Base-by-base conservation (phyloP, 2,888 invertebrate species). In the Brachyptera putata region DNA sequence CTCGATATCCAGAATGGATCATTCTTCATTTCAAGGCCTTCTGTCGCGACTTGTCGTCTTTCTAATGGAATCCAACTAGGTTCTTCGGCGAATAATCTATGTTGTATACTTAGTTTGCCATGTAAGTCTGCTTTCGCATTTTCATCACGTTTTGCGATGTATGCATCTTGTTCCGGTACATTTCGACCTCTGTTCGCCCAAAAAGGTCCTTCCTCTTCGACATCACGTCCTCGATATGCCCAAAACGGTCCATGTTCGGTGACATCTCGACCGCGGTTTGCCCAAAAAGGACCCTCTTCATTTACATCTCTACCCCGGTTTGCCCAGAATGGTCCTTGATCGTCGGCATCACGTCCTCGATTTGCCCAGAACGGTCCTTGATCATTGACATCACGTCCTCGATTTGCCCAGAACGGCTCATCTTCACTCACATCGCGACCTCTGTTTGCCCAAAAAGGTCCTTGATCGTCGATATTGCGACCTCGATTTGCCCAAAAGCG, bases 21-120 rank as follows among this genome's bases (percentile, higher is more conserved):
- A 0, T 61, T 59, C 2, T 34, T 14, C 4, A 18, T 13, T 3
- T 2, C 21, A 3, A 53, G 16, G n/a, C 34, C 34, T 9, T 18
- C 34, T 21, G 34, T 18, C 3, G 11, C 30, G 5, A 16, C 34
- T 5, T 58, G 56, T 3, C 62, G 43, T 13, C 62, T 30, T 16
- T 60, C 50, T 41, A 81, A 74, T 58, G 80, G 64, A 66, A 82
- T 75, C 70, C 77, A 83, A 61, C 74, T 74, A 0, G 83, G 83
- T 68, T 82, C 78, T 21, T 82, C 79, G 1, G 76, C 82, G 64
- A 71, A 80, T 36, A 82, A 73, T 65, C 73, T 73, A 41, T 75
- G 76, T 58, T 77, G 14, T 2, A 21, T 4, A 7, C 30, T 5
- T 7, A 5, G 7, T 34, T 50, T 50, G n/a, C n/a, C n/a, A n/a